Base-by-base conservation (phyloP, 2,797 vertebrate species). In the Eulemur rubriventer region DNA sequence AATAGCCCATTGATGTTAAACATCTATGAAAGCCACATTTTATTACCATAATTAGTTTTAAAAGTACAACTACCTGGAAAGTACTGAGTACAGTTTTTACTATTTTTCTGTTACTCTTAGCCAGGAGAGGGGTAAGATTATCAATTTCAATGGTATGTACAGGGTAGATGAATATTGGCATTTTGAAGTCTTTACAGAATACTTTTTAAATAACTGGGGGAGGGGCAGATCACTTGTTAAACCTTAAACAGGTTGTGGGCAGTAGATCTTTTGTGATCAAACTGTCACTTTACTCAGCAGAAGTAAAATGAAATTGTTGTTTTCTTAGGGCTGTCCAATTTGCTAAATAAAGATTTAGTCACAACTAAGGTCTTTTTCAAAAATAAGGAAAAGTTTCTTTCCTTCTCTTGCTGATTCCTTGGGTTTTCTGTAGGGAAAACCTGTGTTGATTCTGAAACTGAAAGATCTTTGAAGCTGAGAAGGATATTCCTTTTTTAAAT, bases 181-280 rank as follows among this genome's bases (percentile, higher is more conserved):
- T 57, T 89, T 72, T 82, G 70, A 95, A 91, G 61, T 93, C 16
- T 90, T 96, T 94, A 86, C n/a, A 93, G 57, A 57, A 79, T 87
- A 55, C 55, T 30, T 80, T 41, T 30, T 30, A 59, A 59, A 41
- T 30, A 11, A 80, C 50, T 20, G 33, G 14, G 14, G 30, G 30
- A 67, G 46, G 72, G 26, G 14, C 35, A 50, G 72, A 94, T 70
- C 7, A 59, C 38, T 95, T 97, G 30, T 82, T 86, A 87, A 96
- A 63, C 59, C 80, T 93, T 82, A 82, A 73, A 35, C 65, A 80
- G 28, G 28, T 81, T 69, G 35, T 91, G 79, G 67, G n/a, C 48
- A 78, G 85, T 79, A 92, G 89, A 72, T 94, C 41, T 80, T 94
- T 90, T 95, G 33, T 12, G 73, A 33, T 89, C 48, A 85, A 91